phyloP scores from a whole-genome alignment of 2,888 invertebrate species.

The Chrysodeixis includens region DNA sequence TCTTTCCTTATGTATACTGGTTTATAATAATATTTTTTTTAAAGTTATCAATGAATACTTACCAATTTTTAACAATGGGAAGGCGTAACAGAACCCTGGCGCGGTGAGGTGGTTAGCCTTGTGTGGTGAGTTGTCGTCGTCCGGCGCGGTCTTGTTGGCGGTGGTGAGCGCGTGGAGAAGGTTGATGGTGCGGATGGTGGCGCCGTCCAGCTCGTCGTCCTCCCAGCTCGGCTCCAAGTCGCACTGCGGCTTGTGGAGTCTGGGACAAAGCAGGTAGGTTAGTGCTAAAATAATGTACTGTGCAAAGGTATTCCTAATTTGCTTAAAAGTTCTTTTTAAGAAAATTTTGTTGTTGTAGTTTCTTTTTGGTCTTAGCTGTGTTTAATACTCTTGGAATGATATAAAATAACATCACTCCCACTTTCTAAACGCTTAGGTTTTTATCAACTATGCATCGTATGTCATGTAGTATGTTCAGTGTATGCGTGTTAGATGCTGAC shows the following conservation, averaged over 20 bases:
- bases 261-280: slow-evolving; percentile 42
- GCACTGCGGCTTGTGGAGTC: slow-evolving; percentile 94
- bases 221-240: slow-evolving; percentile 94
- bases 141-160: slow-evolving; percentile 50
- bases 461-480: background rate
- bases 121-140: slow-evolving; percentile 39
- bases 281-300: background rate
- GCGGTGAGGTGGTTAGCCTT: slow-evolving; percentile 88
- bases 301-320: too few relatives aligned
- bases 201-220: slow-evolving; percentile 90
- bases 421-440: too few relatives aligned
- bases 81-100: slow-evolving; percentile 95
- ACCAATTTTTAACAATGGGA: slow-evolving; percentile 93
- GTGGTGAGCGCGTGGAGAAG: slow-evolving; percentile 89
- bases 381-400: too few relatives aligned
- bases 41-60: too few relatives aligned
- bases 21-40: too few relatives aligned
- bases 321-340: too few relatives aligned
- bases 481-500: slow-evolving; percentile 54
- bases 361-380: too few relatives aligned
- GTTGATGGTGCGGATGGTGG: slow-evolving; percentile 91
- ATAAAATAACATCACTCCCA: too few relatives aligned
- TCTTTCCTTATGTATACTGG: too few relatives aligned
- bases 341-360: too few relatives aligned
- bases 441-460: too few relatives aligned